Evolutionary conservation across 2,888 invertebrate genomes (phyloP), one percentile per base, ranked within the genome.

Genomic region (Tetranychus piercei): DNA sequence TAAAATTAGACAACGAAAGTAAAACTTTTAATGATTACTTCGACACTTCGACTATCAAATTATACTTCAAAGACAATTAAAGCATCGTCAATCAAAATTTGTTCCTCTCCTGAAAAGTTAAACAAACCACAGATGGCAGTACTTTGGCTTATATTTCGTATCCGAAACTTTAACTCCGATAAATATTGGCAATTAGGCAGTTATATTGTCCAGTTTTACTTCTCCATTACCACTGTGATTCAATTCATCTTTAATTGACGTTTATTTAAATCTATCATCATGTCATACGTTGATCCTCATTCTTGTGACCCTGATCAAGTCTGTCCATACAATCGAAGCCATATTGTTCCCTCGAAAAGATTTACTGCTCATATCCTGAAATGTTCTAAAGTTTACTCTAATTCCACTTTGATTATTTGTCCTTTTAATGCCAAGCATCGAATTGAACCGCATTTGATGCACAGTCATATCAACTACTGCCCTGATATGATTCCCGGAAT

Each of bases 1-100:
- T 34, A 5, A n/a, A 6, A 77, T 77, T 74, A 15, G 15, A 55
- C 55, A 55, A 55, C 9, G 5, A 1, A 5, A 55, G 55, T 55
- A 6, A 15, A 55, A 6, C 34, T 34, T 34, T 34, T 5, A 34
- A 3, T 34, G 34, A 34, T 34, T 34, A 4, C 34, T 34, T 34
- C 34, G 4, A 34, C 5, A 4, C 34, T 3, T 5, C 34, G 34
- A 34, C 0, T 34, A 34, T 4, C 4, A 34, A 34, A 34, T 34
- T 3, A 4, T 4, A 34, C 0, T 34, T 1, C 3, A 34, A 34
- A 34, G 34, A 5, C 3, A 34, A 34, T 34, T 34, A 34, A 34
- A 34, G 3, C 0, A 0, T 5, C 34, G 34, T 0, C 34, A 34
- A 34, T 34, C 34, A 34, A 34, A 23, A 23, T 23, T 23, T 23